Percentiles rank a stretch among this genome's conserved stretches.
These are phyloP conservation scores for Puntigrus tetrazona DNA, from an alignment of 2,113 vertebrate species.

Conservation along the genomic window DNA sequence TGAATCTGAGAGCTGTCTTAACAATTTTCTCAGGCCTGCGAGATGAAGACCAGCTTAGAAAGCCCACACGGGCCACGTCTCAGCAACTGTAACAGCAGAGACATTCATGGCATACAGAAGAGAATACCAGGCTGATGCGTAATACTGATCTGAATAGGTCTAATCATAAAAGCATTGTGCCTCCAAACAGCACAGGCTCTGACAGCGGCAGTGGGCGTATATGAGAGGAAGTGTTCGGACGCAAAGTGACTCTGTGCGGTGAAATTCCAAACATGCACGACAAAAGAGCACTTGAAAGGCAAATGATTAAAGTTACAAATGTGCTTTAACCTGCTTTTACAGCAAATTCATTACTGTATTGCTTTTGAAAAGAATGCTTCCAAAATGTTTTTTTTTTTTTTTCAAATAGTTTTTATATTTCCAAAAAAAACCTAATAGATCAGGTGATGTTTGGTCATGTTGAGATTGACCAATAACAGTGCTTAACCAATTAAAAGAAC, in stretches of 20 bases:
- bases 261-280: neutral
- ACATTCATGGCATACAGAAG: constrained; percentile 21
- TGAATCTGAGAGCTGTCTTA: neutral
- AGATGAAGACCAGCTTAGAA: neutral
- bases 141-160: constrained; percentile 27
- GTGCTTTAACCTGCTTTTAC: neutral
- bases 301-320: neutral
- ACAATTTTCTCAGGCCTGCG: constrained; percentile 8
- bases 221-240: neutral
- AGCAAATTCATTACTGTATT: neutral
- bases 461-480: neutral
- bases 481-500: neutral
- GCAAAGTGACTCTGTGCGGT: neutral
- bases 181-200: constrained; percentile 11
- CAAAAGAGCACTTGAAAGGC: constrained; percentile 9
- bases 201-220: neutral
- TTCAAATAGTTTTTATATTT: neutral
- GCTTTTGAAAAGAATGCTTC: neutral
- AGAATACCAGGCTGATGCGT: constrained; percentile 42
- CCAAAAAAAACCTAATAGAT: neutral
- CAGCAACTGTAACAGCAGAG: neutral
- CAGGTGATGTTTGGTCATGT: neutral
- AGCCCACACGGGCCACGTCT: neutral
- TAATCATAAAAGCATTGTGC: constrained; percentile 22
- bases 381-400: neutral